Evolutionary conservation across 1,140 invertebrate species (phyloP).

Genomic region (Papilio helenus): DNA sequence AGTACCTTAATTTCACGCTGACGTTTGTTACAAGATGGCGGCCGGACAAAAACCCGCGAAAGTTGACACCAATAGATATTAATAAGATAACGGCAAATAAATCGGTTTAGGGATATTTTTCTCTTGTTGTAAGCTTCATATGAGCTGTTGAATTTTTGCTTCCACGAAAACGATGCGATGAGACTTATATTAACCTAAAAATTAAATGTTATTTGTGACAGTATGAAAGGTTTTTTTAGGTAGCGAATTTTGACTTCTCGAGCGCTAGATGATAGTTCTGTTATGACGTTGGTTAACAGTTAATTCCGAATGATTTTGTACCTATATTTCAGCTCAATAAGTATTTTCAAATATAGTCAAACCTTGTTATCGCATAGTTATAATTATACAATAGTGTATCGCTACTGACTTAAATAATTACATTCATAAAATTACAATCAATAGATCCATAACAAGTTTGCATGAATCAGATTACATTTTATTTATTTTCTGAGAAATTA

Average conservation of each 20-base stretch:
- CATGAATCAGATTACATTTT: neutral
- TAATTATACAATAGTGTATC: conserved; percentile 26
- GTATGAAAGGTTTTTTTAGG: conserved; percentile 29
- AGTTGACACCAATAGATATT: conserved; percentile 54
- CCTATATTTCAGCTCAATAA: conserved; percentile 57
- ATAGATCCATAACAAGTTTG: conserved; percentile 15
- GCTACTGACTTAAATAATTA: neutral
- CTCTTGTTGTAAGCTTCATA: conserved; percentile 51
- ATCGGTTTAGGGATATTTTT: conserved; percentile 53
- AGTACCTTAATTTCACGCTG: conserved; percentile 45
- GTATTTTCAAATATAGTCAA: conserved; percentile 39
- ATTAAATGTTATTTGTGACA: conserved; percentile 15
- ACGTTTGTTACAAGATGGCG: conserved; percentile 55
- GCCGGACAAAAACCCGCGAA: conserved; percentile 39
- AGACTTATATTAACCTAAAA: conserved; percentile 22
- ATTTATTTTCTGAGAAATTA: neutral
- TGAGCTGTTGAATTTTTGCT: conserved; percentile 54
- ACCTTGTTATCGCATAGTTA: conserved; percentile 32
- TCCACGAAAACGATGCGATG: conserved; percentile 42
- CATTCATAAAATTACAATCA: neutral
- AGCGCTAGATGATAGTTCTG: conserved; percentile 54
- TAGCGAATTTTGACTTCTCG: conserved; percentile 40
- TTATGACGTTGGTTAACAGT: conserved; percentile 51
- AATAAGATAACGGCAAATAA: conserved; percentile 48
- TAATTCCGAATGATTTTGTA: conserved; percentile 63